A percentile compares a stretch with the other conserved stretches of the same genome.
These are phyloP conservation scores for Lepisosteus oculatus DNA, from an alignment of 2,113 vertebrate genomes.

Conservation along the genomic window DNA sequence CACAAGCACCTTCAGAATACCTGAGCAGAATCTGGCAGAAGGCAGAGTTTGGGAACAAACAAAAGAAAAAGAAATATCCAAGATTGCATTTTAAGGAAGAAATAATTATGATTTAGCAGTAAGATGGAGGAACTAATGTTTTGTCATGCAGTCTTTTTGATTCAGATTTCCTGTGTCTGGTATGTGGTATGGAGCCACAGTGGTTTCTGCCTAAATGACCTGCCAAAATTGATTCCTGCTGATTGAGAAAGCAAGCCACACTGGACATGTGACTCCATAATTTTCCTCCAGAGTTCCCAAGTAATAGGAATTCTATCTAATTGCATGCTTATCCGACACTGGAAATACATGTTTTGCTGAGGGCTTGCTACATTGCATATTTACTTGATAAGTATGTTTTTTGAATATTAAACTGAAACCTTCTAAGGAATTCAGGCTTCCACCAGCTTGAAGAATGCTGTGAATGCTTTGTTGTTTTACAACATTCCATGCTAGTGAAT, in stretches of 20 bases:
- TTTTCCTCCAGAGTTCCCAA: constrained; percentile 18
- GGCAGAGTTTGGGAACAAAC: too few relatives aligned
- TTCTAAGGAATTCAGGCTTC: background rate
- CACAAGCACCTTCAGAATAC: too few relatives aligned
- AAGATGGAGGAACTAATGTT: background rate
- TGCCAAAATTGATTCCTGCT: constrained; percentile 1
- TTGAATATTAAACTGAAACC: background rate
- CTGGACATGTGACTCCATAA: constrained; percentile 23
- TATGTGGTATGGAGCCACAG: constrained; percentile 14
- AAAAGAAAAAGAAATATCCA: too few relatives aligned
- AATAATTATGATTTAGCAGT: too few relatives aligned
- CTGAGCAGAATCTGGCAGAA: too few relatives aligned
- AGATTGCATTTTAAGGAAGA: too few relatives aligned
- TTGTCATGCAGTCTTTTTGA: background rate
- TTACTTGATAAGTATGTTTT: background rate
- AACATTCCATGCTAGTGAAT: background rate
- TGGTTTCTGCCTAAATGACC: constrained; percentile 20
- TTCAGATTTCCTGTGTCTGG: constrained; percentile 17
- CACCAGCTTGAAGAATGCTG: background rate
- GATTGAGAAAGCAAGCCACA: background rate
- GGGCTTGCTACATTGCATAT: constrained; percentile 4
- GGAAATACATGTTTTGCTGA: background rate
- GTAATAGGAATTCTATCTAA: background rate
- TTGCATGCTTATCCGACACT: constrained; percentile 1
- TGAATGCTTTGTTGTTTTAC: background rate